These are phyloP conservation scores for Tipula lateralis DNA, from an alignment of 2,888 invertebrate genomes.

Conservation along the genomic window DNA sequence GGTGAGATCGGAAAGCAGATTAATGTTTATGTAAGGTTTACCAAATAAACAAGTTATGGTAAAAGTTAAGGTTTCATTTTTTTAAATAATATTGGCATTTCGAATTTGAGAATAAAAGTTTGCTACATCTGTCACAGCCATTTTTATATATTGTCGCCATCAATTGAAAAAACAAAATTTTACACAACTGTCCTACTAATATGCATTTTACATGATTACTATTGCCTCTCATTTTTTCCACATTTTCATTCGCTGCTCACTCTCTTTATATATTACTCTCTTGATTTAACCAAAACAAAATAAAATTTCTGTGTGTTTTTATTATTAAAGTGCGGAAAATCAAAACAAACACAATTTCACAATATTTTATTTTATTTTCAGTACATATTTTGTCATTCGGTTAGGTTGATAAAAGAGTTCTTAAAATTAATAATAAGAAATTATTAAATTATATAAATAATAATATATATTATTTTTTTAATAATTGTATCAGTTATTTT, in stretches of 20 bases:
- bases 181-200: background rate
- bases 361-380: background rate
- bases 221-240: background rate
- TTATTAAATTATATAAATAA: background rate
- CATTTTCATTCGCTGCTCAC: background rate
- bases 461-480: background rate
- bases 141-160: background rate
- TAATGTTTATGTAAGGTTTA: no score
- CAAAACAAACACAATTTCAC: slow-evolving; percentile 12
- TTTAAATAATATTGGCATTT: no score
- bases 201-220: background rate
- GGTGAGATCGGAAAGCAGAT: no score
- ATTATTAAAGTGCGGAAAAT: slow-evolving; percentile 19
- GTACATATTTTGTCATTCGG: background rate
- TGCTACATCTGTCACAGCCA: background rate
- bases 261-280: background rate
- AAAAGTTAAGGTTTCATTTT: no score
- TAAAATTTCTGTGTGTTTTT: background rate
- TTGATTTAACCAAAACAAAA: background rate
- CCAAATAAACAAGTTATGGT: no score
- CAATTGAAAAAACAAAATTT: background rate
- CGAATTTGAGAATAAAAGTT: background rate
- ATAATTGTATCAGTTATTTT: background rate
- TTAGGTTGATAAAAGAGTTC: background rate
- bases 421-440: background rate